Base-by-base conservation (phyloP, 2,888 invertebrate genomes). In the Priocnemis perturbator region DNA sequence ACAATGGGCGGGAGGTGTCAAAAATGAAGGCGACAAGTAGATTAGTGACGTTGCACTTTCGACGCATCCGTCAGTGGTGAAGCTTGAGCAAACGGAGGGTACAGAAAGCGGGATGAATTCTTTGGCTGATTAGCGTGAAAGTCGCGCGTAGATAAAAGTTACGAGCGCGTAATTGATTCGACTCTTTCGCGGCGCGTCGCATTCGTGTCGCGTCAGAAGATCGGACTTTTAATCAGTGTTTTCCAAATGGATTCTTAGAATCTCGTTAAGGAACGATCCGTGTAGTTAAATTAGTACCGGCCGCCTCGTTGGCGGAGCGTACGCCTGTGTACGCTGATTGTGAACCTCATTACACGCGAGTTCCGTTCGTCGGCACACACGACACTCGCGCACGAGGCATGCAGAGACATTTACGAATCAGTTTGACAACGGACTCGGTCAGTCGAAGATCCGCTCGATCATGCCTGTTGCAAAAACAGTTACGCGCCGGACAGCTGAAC, bases 201-300 rank as follows among this genome's bases (percentile, higher is more conserved):
- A 23, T 52, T 64, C 66, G 17, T 30, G 45, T 21, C 52, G 53
- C 55, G 55, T 61, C 61, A 58, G 56, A 67, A 55, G 67, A 59
- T 64, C 68, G 64, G 52, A 69, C 68, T 74, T 69, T 82, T 73
- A 78, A 80, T 81, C 74, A 76, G 58, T 65, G 65, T 78, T 78
- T 80, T 73, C 71, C 72, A 74, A 78, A 78, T 76, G 75, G 78
- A 75, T 83, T 83, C 80, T 77, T 66, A 71, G 79, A 83, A 83
- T 73, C 76, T 80, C 77, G 81, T 83, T 79, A 75, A 79, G 78
- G 74, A 77, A 71, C 74, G 70, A 77, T 76, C 74, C 73, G 74
- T n/a, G n/a, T 69, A 77, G 76, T 77, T 78, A 76, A 84, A 81
- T 83, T 74, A 79, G 70, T 67, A 72, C 77, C 71, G 65, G 63